These are phyloP conservation scores for Tetranychus piercei DNA, from an alignment of 2,888 invertebrate genomes.

Conservation along the genomic window DNA sequence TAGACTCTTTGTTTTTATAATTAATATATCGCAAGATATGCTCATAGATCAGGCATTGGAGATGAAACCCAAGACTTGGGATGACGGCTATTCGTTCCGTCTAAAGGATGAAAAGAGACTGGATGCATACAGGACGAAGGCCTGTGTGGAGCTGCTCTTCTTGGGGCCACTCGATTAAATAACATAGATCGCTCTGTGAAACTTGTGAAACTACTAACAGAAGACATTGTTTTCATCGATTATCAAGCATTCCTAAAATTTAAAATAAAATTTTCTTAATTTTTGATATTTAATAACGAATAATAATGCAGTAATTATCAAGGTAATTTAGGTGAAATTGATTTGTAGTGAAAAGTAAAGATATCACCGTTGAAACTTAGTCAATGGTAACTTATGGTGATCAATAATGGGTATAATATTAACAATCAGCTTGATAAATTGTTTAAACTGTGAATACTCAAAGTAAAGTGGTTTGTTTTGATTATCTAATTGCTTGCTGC, in stretches of 20 bases:
- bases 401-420: no score
- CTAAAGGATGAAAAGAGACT: conserved; percentile 93
- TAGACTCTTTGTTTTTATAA: conserved; percentile 96
- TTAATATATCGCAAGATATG: conserved; percentile 81
- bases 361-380: no score
- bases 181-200: conserved; percentile 66
- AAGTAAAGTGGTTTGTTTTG: neutral
- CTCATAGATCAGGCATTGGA: conserved; percentile 74
- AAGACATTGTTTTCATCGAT: conserved; percentile 48
- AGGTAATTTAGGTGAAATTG: no score
- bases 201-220: conserved; percentile 75
- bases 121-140: conserved; percentile 81
- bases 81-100: conserved; percentile 84
- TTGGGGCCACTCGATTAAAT: conserved; percentile 82
- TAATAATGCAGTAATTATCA: no score
- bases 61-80: conserved; percentile 77
- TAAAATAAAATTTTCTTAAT: no score
- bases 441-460: no score
- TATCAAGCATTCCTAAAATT: no score
- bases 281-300: no score
- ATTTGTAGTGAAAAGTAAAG: no score
- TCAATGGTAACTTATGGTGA: no score
- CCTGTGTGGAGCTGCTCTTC: conserved; percentile 94
- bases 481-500: neutral
- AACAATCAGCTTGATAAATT: no score